Evolutionary conservation across 2,888 invertebrate genomes (phyloP).

Genomic region (Thyatira batis): DNA sequence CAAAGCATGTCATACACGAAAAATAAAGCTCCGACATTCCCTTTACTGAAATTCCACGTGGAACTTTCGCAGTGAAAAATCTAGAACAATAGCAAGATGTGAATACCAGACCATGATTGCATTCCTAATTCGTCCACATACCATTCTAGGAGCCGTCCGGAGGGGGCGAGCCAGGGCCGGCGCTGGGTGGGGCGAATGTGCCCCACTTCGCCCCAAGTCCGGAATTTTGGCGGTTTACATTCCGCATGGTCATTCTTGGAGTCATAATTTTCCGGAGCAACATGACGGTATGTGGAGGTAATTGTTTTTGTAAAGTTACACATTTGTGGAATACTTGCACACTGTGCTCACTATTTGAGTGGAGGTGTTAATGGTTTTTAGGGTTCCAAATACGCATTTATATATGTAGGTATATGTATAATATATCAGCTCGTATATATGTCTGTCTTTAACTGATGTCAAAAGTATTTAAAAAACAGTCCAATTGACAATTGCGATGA

Average conservation of each 20-base stretch:
- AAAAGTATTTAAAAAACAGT: too few species aligned
- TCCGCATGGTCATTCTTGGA: slow-evolving; percentile 77
- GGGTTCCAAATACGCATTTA: too few species aligned
- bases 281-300: slow-evolving; percentile 50
- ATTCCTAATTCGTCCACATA: slow-evolving; percentile 65
- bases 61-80: slow-evolving; percentile 16
- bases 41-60: neutral
- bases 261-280: slow-evolving; percentile 65
- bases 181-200: slow-evolving; percentile 23
- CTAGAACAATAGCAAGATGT: slow-evolving; percentile 23
- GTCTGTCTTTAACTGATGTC: too few species aligned
- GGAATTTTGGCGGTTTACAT: slow-evolving; percentile 68
- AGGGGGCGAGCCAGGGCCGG: slow-evolving; percentile 18
- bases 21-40: neutral
- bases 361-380: neutral
- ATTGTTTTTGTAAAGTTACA: slow-evolving; percentile 54
- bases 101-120: slow-evolving; percentile 50
- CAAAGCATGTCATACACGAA: neutral
- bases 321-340: slow-evolving; percentile 5
- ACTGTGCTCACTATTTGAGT: neutral
- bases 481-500: too few species aligned
- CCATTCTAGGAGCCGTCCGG: slow-evolving; percentile 41
- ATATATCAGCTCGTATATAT: too few species aligned
- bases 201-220: slow-evolving; percentile 27
- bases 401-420: too few species aligned